Evolutionary conservation across 2,113 vertebrate species (phyloP).

Genomic region (Dissostichus mawsoni): DNA sequence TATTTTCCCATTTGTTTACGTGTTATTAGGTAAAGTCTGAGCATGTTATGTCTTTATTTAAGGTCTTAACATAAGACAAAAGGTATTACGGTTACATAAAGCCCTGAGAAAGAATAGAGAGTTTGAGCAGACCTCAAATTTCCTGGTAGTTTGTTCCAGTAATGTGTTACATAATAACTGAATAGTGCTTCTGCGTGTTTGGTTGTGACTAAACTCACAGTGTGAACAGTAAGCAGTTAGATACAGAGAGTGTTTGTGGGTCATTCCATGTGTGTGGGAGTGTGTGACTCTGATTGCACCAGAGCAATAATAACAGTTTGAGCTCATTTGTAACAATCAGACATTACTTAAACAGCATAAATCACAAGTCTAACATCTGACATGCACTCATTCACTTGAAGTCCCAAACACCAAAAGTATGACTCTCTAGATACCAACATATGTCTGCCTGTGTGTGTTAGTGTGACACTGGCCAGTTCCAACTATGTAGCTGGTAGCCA

Average conservation of each 20-base stretch:
- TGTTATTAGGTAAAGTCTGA: not conserved
- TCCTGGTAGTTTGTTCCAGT: not conserved
- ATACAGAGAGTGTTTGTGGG: slow-evolving; percentile 41
- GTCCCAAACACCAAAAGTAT: slow-evolving; percentile 29
- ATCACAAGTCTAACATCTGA: slow-evolving; percentile 67
- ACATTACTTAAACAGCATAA: slow-evolving; percentile 81
- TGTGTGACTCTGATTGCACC: slow-evolving; percentile 51
- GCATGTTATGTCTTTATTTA: too few relatives aligned
- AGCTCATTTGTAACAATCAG: slow-evolving; percentile 84
- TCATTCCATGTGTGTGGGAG: slow-evolving; percentile 27
- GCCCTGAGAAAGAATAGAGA: not conserved
- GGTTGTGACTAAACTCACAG: not conserved
- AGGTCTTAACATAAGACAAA: not conserved
- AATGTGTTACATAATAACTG: not conserved
- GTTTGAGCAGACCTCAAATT: not conserved
- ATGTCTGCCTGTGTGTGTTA: slow-evolving; percentile 11
- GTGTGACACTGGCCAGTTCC: slow-evolving; percentile 68
- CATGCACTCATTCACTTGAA: slow-evolving; percentile 21
- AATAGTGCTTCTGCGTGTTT: not conserved
- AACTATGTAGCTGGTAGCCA: slow-evolving; percentile 53
- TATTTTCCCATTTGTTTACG: not conserved
- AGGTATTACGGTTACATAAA: not conserved
- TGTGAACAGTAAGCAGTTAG: slow-evolving; percentile 10
- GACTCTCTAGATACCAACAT: slow-evolving; percentile 41
- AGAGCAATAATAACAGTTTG: slow-evolving; percentile 66